A percentile compares a stretch with the other conserved stretches of the same genome.
These are phyloP conservation scores for Bufo gargarizans DNA, from an alignment of 2,113 vertebrate species.

Conservation along the genomic window DNA sequence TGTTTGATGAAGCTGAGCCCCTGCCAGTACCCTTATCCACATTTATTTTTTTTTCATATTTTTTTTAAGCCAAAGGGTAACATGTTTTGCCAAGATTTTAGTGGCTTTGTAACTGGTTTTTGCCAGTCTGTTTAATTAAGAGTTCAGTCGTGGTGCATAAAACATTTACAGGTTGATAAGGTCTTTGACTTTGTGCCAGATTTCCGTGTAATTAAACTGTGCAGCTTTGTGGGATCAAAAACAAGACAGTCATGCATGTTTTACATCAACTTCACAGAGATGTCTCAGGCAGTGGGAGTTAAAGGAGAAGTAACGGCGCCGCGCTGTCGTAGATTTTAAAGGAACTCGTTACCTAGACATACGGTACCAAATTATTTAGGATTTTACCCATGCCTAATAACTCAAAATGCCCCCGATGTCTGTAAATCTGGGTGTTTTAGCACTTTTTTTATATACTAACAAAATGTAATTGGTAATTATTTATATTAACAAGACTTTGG, in stretches of 20 bases:
- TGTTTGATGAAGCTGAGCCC: background rate
- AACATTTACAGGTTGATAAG: conserved; percentile 49
- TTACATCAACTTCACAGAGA: background rate
- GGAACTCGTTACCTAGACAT: background rate
- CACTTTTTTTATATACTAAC: no score
- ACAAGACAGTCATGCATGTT: background rate
- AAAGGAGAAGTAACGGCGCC: background rate
- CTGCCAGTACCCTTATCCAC: background rate
- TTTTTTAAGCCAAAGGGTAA: conserved; percentile 29
- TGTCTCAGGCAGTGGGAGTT: background rate
- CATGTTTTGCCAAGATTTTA: conserved; percentile 47
- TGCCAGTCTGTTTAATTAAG: conserved; percentile 30
- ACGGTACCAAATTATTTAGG: background rate
- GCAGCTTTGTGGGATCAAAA: background rate
- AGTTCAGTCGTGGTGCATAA: conserved; percentile 12
- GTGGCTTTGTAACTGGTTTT: conserved; percentile 35
- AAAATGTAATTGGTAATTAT: no score
- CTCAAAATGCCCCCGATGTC: no score
- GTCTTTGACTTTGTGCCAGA: conserved; percentile 1
- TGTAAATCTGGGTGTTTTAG: no score
- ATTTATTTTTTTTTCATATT: background rate
- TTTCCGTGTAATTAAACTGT: conserved; percentile 2
- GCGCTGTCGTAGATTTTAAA: background rate
- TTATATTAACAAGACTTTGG: no score
- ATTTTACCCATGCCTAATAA: no score